phyloP scores from a whole-genome alignment of 2,113 vertebrate genomes.

The Chaetodon trifascialis region DNA sequence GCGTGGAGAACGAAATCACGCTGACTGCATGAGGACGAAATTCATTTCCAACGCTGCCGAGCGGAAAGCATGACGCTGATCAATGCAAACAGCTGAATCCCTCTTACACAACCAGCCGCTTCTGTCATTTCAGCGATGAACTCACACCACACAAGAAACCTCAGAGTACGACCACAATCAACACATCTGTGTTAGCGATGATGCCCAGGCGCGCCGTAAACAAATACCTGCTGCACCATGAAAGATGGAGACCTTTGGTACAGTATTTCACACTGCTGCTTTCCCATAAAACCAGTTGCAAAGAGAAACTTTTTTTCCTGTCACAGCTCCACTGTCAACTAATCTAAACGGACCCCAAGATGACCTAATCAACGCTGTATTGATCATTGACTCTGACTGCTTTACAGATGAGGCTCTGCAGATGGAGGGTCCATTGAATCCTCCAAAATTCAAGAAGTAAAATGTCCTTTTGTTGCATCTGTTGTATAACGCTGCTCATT shows the following conservation, averaged over 20 bases:
- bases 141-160: not conserved
- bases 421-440: too few species aligned
- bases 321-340: too few species aligned
- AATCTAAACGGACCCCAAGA: too few species aligned
- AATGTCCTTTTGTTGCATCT: too few species aligned
- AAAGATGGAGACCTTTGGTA: not conserved
- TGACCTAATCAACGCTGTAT: too few species aligned
- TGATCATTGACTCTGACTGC: too few species aligned
- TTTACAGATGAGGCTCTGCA: too few species aligned
- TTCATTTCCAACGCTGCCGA: slow-evolving; percentile 33
- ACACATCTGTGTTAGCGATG: too few species aligned
- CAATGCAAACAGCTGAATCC: not conserved
- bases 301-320: not conserved
- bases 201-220: not conserved
- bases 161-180: not conserved
- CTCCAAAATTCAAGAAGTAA: too few species aligned
- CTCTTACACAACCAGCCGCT: not conserved
- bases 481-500: too few species aligned
- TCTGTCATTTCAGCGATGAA: not conserved
- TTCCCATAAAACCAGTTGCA: not conserved
- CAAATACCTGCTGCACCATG: not conserved
- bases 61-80: slow-evolving; percentile 22
- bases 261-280: not conserved
- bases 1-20: slow-evolving; percentile 14
- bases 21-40: not conserved